Conservation (phyloP, 2,888 invertebrate species). For the Halictus ligatus region DNA sequence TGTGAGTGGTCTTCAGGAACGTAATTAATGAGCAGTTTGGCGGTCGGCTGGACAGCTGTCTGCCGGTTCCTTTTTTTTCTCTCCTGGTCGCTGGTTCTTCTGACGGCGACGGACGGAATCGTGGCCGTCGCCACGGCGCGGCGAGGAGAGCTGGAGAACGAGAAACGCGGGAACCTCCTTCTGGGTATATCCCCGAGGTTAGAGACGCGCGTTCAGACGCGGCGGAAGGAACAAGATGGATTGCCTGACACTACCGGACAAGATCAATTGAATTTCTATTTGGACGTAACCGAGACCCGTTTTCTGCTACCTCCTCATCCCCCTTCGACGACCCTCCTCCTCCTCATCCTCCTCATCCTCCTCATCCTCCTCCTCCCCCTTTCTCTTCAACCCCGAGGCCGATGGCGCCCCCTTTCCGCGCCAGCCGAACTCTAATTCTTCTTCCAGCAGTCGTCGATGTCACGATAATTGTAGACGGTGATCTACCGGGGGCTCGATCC, state of each 20-base stretch:
- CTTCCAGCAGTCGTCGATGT: conserved; percentile 53
- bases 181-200: conserved; percentile 64
- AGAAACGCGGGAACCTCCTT: conserved; percentile 78
- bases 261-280: conserved; percentile 87
- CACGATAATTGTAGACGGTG: conserved; percentile 51
- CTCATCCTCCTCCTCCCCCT: neutral
- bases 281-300: conserved; percentile 75
- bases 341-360: neutral
- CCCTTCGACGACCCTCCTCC: neutral
- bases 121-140: conserved; percentile 69
- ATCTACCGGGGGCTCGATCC: conserved; percentile 22
- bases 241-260: conserved; percentile 85
- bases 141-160: conserved; percentile 48
- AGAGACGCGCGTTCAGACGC: conserved; percentile 78
- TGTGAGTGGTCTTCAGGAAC: conserved; percentile 73
- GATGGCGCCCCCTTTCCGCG: conserved; percentile 23
- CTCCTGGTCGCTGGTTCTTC: conserved; percentile 1
- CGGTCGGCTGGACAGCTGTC: conserved; percentile 84
- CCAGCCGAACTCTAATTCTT: conserved; percentile 62
- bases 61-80: conserved; percentile 73
- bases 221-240: conserved; percentile 85
- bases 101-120: conserved; percentile 74
- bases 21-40: conserved; percentile 84
- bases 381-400: conserved; percentile 5
- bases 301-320: conserved; percentile 32